Percentiles rank a stretch among this genome's conserved stretches.
These are phyloP conservation scores for Orthonevra nobilis DNA, from an alignment of 2,888 invertebrate species.

Conservation along the genomic window DNA sequence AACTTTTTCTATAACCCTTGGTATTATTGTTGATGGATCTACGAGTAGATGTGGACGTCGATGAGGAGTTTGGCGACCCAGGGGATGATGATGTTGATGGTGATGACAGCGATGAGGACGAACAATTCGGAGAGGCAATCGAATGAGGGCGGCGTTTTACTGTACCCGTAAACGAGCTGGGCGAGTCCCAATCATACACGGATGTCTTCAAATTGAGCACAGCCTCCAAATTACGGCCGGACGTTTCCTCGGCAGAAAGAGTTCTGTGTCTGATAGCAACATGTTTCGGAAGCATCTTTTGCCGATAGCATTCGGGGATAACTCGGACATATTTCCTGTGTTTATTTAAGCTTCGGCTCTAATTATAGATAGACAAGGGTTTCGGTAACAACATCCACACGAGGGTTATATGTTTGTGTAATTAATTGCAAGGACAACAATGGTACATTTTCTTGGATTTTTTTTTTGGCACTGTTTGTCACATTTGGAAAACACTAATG, in stretches of 20 bases:
- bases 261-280: conserved; percentile 43
- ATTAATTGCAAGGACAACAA: conserved; percentile 61
- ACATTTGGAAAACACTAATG: conserved; percentile 50
- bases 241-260: conserved; percentile 28
- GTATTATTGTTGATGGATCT: conserved; percentile 36
- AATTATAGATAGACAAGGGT: too few species aligned
- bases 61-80: conserved; percentile 51
- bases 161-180: conserved; percentile 86
- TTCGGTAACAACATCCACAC: too few species aligned
- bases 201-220: conserved; percentile 72
- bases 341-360: conserved; percentile 2
- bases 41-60: conserved; percentile 25
- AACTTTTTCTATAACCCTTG: conserved; percentile 52
- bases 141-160: conserved; percentile 85
- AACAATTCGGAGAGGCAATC: conserved; percentile 73
- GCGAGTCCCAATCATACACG: conserved; percentile 85
- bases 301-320: conserved; percentile 43
- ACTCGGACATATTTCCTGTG: conserved; percentile 52
- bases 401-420: conserved; percentile 34
- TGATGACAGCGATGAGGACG: conserved; percentile 44
- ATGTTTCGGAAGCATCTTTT: conserved; percentile 72
- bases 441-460: conserved; percentile 47
- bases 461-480: conserved; percentile 59
- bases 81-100: conserved; percentile 33
- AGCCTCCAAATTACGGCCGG: conserved; percentile 15